Conservation (phyloP, 2,113 vertebrate species). For the Daphoenositta chrysoptera region DNA sequence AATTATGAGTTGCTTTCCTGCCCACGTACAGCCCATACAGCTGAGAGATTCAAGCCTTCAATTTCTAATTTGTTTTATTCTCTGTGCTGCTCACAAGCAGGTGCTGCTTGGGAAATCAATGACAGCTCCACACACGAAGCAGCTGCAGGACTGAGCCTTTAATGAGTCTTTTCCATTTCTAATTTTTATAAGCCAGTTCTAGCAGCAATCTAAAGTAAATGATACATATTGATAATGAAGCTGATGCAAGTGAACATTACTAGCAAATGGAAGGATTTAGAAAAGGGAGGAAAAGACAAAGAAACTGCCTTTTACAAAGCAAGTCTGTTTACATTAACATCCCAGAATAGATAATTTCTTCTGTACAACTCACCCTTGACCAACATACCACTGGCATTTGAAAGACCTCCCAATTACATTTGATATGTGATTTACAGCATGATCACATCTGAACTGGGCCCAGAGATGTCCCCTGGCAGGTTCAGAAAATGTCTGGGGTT, state of each 20-base stretch:
- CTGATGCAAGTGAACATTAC: neutral
- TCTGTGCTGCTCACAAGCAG: neutral
- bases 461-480: neutral
- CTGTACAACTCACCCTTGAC: neutral
- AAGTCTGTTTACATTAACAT: neutral
- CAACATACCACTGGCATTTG: neutral
- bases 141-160: conserved; percentile 8
- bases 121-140: neutral
- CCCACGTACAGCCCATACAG: neutral
- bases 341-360: neutral
- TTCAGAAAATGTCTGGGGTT: neutral
- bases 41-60: neutral
- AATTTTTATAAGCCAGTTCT: neutral
- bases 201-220: neutral
- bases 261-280: neutral
- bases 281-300: neutral
- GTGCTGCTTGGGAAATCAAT: conserved; percentile 25
- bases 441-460: neutral
- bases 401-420: neutral
- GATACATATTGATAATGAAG: neutral
- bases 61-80: conserved; percentile 36
- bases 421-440: neutral
- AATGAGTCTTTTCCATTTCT: conserved; percentile 18
- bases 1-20: neutral
- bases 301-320: neutral